phyloP scores from a whole-genome alignment of 2,888 invertebrate species.

The Stictocephala bisonia region DNA sequence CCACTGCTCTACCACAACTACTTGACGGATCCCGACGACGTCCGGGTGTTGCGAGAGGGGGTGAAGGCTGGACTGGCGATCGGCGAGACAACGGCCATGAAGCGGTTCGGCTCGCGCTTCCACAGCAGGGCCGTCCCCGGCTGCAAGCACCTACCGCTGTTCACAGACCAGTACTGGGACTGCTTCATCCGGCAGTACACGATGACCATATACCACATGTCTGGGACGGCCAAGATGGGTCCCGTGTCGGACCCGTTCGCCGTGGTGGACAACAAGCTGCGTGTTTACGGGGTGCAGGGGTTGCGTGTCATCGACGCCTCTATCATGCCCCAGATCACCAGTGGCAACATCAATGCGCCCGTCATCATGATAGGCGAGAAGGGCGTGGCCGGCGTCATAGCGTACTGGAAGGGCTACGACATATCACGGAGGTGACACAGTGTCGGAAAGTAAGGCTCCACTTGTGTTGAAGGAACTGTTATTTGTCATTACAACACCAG shows the following conservation, averaged over 20 bases:
- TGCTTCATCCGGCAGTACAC: constrained; percentile 86
- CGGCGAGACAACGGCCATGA: constrained; percentile 66
- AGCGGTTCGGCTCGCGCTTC: constrained; percentile 81
- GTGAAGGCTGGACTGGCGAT: constrained; percentile 87
- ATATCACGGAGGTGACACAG: constrained; percentile 9
- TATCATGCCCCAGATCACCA: constrained; percentile 88
- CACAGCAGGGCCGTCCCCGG: constrained; percentile 82
- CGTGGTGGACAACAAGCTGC: constrained; percentile 81
- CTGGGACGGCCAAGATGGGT: constrained; percentile 88
- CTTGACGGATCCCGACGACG: constrained; percentile 86
- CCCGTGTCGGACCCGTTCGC: constrained; percentile 80
- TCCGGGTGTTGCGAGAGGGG: constrained; percentile 84
- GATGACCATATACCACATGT: constrained; percentile 88
- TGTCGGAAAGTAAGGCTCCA: no score
- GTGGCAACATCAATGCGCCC: constrained; percentile 89
- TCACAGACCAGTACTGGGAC: constrained; percentile 89
- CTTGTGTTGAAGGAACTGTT: no score
- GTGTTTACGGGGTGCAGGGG: constrained; percentile 81
- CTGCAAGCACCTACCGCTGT: constrained; percentile 81
- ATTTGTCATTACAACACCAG: no score
- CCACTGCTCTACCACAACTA: constrained; percentile 94
- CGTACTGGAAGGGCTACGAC: constrained; percentile 69
- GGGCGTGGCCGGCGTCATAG: constrained; percentile 83
- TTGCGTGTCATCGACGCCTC: constrained; percentile 88
- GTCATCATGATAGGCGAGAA: constrained; percentile 91